Evolutionary conservation across 64 coral and sea anemone genomes (phyloP), one percentile per base, ranked within the genome.

Genomic region (Montipora capricornis): DNA sequence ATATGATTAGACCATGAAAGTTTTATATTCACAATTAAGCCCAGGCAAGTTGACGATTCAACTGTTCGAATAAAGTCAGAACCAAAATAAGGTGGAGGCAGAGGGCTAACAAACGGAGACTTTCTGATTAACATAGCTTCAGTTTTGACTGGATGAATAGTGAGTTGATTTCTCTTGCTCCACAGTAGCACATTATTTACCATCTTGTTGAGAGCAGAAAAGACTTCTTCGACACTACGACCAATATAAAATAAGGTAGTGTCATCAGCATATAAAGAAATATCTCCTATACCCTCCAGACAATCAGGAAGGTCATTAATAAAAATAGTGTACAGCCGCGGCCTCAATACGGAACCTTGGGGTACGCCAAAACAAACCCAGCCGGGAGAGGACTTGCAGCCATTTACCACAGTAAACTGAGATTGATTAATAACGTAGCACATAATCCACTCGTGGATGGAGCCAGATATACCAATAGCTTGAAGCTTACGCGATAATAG

Each of bases 391-490:
- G 67, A 70, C n/a, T 70, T 70, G 67, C 67, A 70, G 67, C 12
- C 16, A 74, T 74, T 26, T 26, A 74, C 70, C 4, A 22, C 20
- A 20, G 81, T 84, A 17, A 26, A 67, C 13, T 87, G 83, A 44
- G 14, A 87, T 16, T 37, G 37, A 9, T 70, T 48, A 15, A 44
- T 70, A 17, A 87, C n/a, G 7, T 84, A 84, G 66, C 47, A 5
- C 53, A 82, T 82, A 37, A 87, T 5, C 83, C 83, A 87, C 48
- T 87, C 61, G 47, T 87, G 83, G 12, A 87, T 3, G 47, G 62
- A 48, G 1, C 83, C 26, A 70, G 22, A 24, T 15, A 87, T 10
- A 5, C 83, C 66, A 69, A 87, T 69, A 87, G 61, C 83, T 24
- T 87, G 61, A 16, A 87, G 61, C 13, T 87, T 87, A 8, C 3